A percentile compares a stretch with the other conserved stretches of the same genome.
These are phyloP conservation scores for Alloscopus bannaensis DNA, from an alignment of 2,888 invertebrate species.

Conservation along the genomic window DNA sequence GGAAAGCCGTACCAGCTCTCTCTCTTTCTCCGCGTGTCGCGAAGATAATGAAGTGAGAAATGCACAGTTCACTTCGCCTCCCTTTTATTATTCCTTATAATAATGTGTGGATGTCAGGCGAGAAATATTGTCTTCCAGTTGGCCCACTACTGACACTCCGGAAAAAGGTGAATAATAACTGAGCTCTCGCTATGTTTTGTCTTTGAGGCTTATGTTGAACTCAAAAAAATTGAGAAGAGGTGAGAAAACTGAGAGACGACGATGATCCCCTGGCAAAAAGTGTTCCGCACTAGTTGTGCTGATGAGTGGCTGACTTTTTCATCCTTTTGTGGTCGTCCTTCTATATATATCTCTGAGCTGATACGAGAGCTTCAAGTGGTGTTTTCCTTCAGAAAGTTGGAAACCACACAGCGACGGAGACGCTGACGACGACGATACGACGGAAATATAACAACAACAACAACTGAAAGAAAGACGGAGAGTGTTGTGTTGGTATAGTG, in stretches of 20 bases:
- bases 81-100: background rate
- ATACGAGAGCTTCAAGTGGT: too few relatives aligned
- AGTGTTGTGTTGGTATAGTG: too few relatives aligned
- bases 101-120: background rate
- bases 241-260: background rate
- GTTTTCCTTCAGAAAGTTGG: background rate
- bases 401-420: background rate
- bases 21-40: conserved; percentile 4
- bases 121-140: background rate
- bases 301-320: background rate
- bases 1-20: background rate
- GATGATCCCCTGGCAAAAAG: background rate
- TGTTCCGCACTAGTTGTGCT: background rate
- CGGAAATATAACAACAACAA: background rate
- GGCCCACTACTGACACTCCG: too few relatives aligned
- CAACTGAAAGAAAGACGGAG: background rate
- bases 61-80: conserved; percentile 15
- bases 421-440: background rate
- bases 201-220: too few relatives aligned
- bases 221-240: too few relatives aligned
- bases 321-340: background rate
- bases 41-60: conserved; percentile 52
- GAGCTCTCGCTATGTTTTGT: conserved; percentile 2
- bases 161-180: conserved; percentile 31
- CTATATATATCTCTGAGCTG: too few relatives aligned